Conservation (phyloP, 2,888 invertebrate genomes). For the Cephus pulcher region DNA sequence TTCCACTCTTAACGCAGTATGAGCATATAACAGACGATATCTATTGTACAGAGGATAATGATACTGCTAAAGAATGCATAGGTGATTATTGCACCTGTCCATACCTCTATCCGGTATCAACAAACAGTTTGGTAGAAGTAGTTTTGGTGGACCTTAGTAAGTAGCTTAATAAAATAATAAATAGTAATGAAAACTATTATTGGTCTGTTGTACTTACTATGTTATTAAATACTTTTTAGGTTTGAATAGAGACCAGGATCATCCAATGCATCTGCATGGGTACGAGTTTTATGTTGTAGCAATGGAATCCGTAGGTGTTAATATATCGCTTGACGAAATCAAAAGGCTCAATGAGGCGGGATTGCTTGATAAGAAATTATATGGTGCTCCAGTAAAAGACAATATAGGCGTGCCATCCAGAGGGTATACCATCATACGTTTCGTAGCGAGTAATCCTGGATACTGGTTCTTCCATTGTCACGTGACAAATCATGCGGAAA, state of each 20-base stretch:
- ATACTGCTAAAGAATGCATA: conserved; percentile 49
- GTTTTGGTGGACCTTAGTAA: conserved; percentile 63
- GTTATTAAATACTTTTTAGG: conserved; percentile 31
- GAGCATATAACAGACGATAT: conserved; percentile 46
- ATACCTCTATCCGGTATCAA: conserved; percentile 49
- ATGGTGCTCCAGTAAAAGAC: conserved; percentile 64
- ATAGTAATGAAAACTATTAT: not conserved
- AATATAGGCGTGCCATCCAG: conserved; percentile 66
- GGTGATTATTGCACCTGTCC: conserved; percentile 62
- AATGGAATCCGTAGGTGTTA: conserved; percentile 51
- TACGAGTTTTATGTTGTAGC: conserved; percentile 60
- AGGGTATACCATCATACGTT: conserved; percentile 66
- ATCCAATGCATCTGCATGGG: conserved; percentile 67
- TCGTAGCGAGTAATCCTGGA: conserved; percentile 67
- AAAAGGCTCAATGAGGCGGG: conserved; percentile 55
- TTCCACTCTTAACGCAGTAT: conserved; percentile 63
- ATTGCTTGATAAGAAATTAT: conserved; percentile 54
- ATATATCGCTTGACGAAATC: conserved; percentile 54
- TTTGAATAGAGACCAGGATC: conserved; percentile 38
- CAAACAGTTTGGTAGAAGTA: conserved; percentile 62
- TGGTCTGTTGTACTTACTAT: not conserved
- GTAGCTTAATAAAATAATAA: conserved; percentile 2
- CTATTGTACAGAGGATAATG: conserved; percentile 46
- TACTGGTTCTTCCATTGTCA: conserved; percentile 68
- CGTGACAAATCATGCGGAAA: conserved; percentile 65